Percentiles rank a stretch among this genome's conserved stretches.
Evolutionary conservation across 2,113 vertebrate species (phyloP).

Genomic region (Solea senegalensis): DNA sequence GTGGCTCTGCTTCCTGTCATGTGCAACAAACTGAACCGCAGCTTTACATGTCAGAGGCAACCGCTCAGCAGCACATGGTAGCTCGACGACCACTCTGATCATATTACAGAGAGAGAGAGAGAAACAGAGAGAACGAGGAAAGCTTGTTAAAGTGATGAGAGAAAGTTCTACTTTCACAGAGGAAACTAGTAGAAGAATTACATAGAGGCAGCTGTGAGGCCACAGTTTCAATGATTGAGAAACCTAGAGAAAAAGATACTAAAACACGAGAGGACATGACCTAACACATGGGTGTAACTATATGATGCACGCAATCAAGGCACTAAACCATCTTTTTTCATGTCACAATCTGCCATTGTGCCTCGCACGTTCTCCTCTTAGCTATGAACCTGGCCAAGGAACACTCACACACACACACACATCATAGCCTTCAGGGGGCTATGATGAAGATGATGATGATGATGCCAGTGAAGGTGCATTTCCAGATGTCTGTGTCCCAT

Average conservation of each 20-base stretch:
- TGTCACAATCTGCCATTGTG: not conserved
- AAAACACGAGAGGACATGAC: slow-evolving; percentile 9
- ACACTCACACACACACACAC: not conserved
- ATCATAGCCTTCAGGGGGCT: not conserved
- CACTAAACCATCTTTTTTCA: not conserved
- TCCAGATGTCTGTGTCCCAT: slow-evolving; percentile 56
- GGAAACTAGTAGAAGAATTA: slow-evolving; percentile 15
- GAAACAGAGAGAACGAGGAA: slow-evolving; percentile 1
- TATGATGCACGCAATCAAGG: not conserved
- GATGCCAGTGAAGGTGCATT: slow-evolving; percentile 11
- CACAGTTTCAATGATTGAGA: slow-evolving; percentile 14
- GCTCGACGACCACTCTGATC: slow-evolving; percentile 33
- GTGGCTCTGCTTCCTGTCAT: slow-evolving; percentile 73
- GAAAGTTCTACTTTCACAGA: slow-evolving; percentile 58
- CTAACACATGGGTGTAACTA: slow-evolving; percentile 14
- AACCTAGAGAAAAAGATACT: slow-evolving; percentile 3
- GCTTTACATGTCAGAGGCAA: slow-evolving; percentile 27
- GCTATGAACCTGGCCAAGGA: slow-evolving; percentile 1
- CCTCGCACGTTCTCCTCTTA: slow-evolving; percentile 10
- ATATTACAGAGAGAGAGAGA: slow-evolving; percentile 37
- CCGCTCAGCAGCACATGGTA: not conserved
- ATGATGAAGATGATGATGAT: not conserved
- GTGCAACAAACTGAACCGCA: slow-evolving; percentile 62
- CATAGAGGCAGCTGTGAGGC: not conserved
- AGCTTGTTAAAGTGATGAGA: slow-evolving; percentile 31